phyloP scores from a whole-genome alignment of 2,113 vertebrate genomes.

The Notothenia rossii region DNA sequence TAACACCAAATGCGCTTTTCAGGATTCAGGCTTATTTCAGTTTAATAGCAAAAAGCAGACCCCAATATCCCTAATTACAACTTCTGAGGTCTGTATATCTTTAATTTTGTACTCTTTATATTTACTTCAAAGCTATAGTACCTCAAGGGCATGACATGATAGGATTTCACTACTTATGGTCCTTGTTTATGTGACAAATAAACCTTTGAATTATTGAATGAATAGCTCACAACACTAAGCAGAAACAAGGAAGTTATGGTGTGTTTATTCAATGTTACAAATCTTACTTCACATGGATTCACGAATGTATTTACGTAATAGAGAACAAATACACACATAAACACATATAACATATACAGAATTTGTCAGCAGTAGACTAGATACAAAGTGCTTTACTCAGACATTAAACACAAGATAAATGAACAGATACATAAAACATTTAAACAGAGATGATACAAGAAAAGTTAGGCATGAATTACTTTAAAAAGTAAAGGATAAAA shows the following conservation, averaged over 20 bases:
- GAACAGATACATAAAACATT: no score
- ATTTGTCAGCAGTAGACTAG: no score
- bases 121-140: not conserved
- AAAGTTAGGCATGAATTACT: no score
- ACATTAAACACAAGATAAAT: no score
- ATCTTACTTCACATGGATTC: not conserved
- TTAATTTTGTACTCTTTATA: not conserved
- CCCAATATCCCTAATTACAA: not conserved
- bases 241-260: no score
- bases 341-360: no score
- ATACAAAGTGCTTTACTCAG: no score
- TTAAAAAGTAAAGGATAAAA: no score
- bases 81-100: not conserved
- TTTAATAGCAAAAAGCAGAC: conserved; percentile 5
- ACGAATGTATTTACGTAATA: not conserved
- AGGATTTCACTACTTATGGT: not conserved
- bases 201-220: not conserved
- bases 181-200: not conserved
- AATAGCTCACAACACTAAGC: not conserved
- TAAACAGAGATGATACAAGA: no score
- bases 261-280: not conserved
- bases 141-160: not conserved
- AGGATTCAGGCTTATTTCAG: conserved; percentile 25
- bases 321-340: no score
- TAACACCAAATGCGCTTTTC: conserved; percentile 11